These are phyloP conservation scores for Tachysurus fulvidraco DNA, from an alignment of 2,113 vertebrate genomes.

Conservation along the genomic window DNA sequence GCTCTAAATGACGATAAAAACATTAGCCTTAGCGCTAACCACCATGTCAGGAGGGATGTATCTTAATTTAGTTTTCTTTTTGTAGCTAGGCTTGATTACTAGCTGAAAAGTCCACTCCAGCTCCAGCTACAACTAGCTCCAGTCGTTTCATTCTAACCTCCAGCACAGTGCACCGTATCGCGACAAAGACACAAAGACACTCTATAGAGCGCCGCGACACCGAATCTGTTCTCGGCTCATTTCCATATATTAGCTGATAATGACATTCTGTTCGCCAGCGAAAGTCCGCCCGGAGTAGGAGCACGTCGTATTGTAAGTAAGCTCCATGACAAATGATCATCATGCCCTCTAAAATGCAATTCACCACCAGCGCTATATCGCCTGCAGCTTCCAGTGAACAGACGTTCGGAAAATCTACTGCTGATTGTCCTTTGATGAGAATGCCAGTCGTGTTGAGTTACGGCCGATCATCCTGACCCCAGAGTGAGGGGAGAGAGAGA, in stretches of 20 bases:
- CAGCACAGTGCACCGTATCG: not conserved
- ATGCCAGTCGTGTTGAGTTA: constrained; percentile 53
- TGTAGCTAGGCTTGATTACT: not conserved
- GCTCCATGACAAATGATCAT: constrained; percentile 48
- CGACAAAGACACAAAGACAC: not conserved
- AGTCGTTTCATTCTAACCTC: not conserved
- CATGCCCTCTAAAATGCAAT: constrained; percentile 37
- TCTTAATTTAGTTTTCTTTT: not conserved
- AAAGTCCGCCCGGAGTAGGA: constrained; percentile 15
- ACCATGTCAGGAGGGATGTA: not conserved
- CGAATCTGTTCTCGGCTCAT: constrained; percentile 27
- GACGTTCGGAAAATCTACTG: constrained; percentile 51
- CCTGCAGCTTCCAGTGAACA: constrained; percentile 41
- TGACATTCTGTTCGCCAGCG: constrained; percentile 25
- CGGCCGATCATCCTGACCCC: constrained; percentile 28
- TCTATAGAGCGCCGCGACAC: not conserved
- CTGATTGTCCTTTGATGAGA: constrained; percentile 59
- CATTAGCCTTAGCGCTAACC: not conserved
- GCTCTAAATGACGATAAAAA: constrained; percentile 11
- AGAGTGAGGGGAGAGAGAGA: constrained; percentile 4
- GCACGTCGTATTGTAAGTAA: constrained; percentile 44
- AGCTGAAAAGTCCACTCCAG: not conserved
- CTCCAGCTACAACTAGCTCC: not conserved
- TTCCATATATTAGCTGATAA: constrained; percentile 41
- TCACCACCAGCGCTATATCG: constrained; percentile 30